Evolutionary conservation across 2,797 vertebrate species (phyloP).

Genomic region (Gymnothorax javanicus): DNA sequence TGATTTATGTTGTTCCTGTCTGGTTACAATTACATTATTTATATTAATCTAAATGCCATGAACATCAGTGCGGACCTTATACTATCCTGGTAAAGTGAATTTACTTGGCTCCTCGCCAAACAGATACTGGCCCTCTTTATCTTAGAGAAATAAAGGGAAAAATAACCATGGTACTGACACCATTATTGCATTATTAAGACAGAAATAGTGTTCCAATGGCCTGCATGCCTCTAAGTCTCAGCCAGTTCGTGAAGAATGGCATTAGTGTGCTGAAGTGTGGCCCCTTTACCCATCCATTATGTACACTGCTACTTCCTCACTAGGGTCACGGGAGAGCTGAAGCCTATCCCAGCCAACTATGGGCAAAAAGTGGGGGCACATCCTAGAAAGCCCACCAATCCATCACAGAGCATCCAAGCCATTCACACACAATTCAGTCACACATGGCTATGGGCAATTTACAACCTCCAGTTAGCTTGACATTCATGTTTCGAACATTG

Average conservation of each 20-base stretch:
- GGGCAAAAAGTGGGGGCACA: too few species aligned
- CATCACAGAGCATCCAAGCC: too few species aligned
- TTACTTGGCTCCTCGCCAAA: neutral
- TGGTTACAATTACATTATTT: neutral
- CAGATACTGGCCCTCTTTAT: neutral
- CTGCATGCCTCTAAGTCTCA: neutral
- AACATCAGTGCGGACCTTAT: neutral
- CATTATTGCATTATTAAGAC: neutral
- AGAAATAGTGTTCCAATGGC: neutral
- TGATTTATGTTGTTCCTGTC: neutral
- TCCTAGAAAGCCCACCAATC: too few species aligned
- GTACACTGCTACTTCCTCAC: too few species aligned
- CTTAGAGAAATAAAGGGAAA: neutral
- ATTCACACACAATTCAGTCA: too few species aligned
- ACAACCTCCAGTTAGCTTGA: too few species aligned
- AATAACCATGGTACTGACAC: constrained; percentile 22
- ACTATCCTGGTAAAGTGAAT: neutral
- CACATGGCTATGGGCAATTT: too few species aligned
- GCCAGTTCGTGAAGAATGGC: neutral
- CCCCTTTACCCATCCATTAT: neutral
- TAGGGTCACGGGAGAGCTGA: too few species aligned
- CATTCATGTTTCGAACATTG: too few species aligned
- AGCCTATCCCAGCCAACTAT: too few species aligned
- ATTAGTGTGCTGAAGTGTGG: neutral
- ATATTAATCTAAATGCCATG: too few species aligned